phyloP scores from a whole-genome alignment of 2,113 vertebrate species.

The Xenotilapia longispinis region DNA sequence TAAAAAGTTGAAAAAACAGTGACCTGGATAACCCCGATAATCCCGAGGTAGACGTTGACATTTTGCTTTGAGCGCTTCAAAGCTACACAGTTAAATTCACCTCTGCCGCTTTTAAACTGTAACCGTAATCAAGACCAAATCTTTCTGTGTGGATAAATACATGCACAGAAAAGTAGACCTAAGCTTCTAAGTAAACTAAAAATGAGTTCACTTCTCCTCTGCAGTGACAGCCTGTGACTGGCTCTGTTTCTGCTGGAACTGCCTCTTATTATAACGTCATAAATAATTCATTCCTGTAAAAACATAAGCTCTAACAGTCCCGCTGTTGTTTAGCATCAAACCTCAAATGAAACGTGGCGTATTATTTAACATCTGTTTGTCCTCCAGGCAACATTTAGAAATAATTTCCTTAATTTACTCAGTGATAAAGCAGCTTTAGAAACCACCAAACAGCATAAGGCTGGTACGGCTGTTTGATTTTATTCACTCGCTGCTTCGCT shows the following conservation, averaged over 20 bases:
- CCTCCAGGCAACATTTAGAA: background rate
- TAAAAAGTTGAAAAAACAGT: background rate
- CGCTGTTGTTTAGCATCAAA: background rate
- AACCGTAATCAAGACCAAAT: background rate
- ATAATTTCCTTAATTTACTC: background rate
- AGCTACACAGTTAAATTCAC: background rate
- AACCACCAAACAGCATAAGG: background rate
- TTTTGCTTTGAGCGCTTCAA: background rate
- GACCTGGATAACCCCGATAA: background rate
- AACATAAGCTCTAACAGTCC: background rate
- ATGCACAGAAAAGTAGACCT: background rate
- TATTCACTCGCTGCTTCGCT: slow-evolving; percentile 17
- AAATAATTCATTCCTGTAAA: slow-evolving; percentile 12
- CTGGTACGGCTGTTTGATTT: background rate
- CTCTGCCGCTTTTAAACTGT: background rate
- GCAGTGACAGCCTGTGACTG: background rate
- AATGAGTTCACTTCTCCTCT: background rate
- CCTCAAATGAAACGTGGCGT: slow-evolving; percentile 2
- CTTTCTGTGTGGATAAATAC: background rate
- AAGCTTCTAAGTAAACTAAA: background rate
- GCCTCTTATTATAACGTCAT: background rate
- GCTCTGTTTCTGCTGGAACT: background rate
- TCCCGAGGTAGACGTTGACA: background rate
- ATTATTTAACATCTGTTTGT: background rate
- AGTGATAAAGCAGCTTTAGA: background rate